Base-by-base conservation (phyloP, 2,888 invertebrate genomes). In the Pollenia labialis region DNA sequence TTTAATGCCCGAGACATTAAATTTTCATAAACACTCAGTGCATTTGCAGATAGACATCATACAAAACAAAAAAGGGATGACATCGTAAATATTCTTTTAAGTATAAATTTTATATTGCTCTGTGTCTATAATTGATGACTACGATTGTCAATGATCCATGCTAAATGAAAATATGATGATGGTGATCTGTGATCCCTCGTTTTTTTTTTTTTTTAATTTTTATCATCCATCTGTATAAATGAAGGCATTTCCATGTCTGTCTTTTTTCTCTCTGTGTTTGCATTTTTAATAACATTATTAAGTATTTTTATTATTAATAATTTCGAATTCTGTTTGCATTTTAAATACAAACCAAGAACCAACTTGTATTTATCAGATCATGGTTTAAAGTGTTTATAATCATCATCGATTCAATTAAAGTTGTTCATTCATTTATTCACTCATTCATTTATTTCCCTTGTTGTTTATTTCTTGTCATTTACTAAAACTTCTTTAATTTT, bases 161-260 rank as follows among this genome's bases (percentile, higher is more conserved):
- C 81, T 87, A 87, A 87, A 87, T 87, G 86, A 87, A 87, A 84
- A 85, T 85, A 85, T 85, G 84, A 85, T 85, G 82, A 82, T 82
- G 84, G 84, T 84, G 84, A 84, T 84, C 84, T 84, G 84, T 84
- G 84, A 84, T 82, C 81, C 75, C 84, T 84, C 72, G 76, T 77
- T 58, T 32, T 66, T 71, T 12, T 66, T 71, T 12, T 23, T 71
- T 14, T 66, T 68, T 9, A 10, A 23, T 56, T 58, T 69, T 44
- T 32, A 16, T 52, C 46, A 48, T 23, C 71, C 32, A 32, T 32
- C 32, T 32, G 32, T 32, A 71, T 32, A 52, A 16, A 60, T 62
- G 16, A 54, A 68, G n/a, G 8, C 68, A 58, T 68, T 40, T 54
- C 44, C 23, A 23, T 23, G 56, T 46, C 46, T 64, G 52, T 62